Evolutionary conservation across 1,140 invertebrate genomes (phyloP).

Genomic region (Cotesia glomerata): DNA sequence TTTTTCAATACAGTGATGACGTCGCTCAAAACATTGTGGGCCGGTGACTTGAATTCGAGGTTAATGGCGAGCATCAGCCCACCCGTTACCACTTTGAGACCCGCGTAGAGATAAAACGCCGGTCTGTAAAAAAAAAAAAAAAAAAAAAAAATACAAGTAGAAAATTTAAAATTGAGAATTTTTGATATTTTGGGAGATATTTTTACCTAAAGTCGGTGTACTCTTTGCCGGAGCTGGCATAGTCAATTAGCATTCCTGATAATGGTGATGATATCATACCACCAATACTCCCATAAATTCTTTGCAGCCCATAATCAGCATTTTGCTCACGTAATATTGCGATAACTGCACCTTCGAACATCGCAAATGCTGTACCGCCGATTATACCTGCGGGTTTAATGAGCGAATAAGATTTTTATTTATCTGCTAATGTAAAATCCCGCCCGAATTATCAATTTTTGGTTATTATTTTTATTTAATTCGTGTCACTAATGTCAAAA

Average conservation of each 20-base stretch:
- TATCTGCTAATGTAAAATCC: too few relatives aligned
- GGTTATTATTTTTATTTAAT: too few relatives aligned
- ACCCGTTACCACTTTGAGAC: slow-evolving; percentile 72
- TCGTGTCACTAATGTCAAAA: too few relatives aligned
- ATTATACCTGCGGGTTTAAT: slow-evolving; percentile 62
- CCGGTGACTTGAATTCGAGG: slow-evolving; percentile 78
- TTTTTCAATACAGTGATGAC: slow-evolving; percentile 75
- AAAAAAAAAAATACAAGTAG: slow-evolving; percentile 24
- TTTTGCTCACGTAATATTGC: slow-evolving; percentile 78
- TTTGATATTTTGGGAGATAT: not conserved
- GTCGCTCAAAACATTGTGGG: slow-evolving; percentile 74
- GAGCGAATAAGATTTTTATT: too few relatives aligned
- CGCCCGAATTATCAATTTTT: too few relatives aligned
- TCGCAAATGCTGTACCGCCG: slow-evolving; percentile 77
- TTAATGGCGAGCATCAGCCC: slow-evolving; percentile 76
- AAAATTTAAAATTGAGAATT: not conserved
- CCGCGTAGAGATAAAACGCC: slow-evolving; percentile 81
- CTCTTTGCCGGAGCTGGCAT: slow-evolving; percentile 65
- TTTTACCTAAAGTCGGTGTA: slow-evolving; percentile 76
- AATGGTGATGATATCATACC: slow-evolving; percentile 81
- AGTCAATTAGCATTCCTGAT: slow-evolving; percentile 78
- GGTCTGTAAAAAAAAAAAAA: slow-evolving; percentile 68
- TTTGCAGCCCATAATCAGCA: slow-evolving; percentile 81
- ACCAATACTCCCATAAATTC: slow-evolving; percentile 79
- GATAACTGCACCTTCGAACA: slow-evolving; percentile 84